These are phyloP conservation scores for Junonia oenone DNA, from an alignment of 2,888 invertebrate species.

Conservation along the genomic window DNA sequence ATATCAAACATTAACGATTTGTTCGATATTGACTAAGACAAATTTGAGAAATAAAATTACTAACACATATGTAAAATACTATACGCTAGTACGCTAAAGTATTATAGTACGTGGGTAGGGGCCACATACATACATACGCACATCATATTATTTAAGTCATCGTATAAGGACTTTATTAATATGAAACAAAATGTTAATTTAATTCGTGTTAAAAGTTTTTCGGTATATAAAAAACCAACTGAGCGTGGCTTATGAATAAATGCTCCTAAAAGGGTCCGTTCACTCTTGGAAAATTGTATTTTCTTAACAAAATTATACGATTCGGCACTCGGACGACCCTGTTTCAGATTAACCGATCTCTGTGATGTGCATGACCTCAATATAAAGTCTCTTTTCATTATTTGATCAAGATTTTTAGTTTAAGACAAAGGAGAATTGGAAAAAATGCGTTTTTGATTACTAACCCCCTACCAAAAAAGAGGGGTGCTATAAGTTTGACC, in stretches of 20 bases:
- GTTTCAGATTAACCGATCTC: slow-evolving; percentile 8
- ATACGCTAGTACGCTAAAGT: too few species aligned
- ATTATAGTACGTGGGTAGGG: too few species aligned
- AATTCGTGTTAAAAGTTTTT: background rate
- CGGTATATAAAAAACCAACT: background rate
- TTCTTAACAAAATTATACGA: slow-evolving; percentile 19
- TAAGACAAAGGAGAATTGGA: background rate
- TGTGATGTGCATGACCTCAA: slow-evolving; percentile 13
- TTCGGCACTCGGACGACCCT: slow-evolving; percentile 12
- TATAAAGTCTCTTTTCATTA: background rate
- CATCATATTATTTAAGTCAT: too few species aligned
- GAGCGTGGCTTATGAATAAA: slow-evolving; percentile 15
- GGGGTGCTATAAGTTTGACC: too few species aligned
- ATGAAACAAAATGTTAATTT: background rate
- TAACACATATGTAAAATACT: too few species aligned
- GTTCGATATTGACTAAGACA: too few species aligned
- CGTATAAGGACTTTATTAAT: too few species aligned
- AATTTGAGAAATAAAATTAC: too few species aligned
- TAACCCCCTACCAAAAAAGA: too few species aligned
- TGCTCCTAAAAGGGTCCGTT: slow-evolving; percentile 14
- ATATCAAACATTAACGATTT: too few species aligned
- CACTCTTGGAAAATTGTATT: slow-evolving; percentile 13
- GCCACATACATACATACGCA: too few species aligned
- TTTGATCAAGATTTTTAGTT: background rate
- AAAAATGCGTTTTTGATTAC: too few species aligned